Percentiles rank a stretch among this genome's conserved stretches.
Evolutionary conservation across 1,140 invertebrate species (phyloP).

Genomic region (Drosophila lini): DNA sequence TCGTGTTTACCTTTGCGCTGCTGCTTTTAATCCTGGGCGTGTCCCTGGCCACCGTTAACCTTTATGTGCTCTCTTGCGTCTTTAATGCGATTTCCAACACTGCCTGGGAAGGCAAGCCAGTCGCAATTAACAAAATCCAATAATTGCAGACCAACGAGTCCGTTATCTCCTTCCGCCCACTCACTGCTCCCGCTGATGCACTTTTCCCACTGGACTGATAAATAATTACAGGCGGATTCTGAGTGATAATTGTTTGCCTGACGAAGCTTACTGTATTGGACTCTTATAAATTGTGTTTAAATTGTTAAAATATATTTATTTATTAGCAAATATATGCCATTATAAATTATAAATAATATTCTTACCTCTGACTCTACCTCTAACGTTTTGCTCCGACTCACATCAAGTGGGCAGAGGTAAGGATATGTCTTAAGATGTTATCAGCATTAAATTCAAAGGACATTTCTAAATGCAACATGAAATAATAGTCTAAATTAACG

Average conservation of each 20-base stretch:
- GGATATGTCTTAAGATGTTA: too few relatives aligned
- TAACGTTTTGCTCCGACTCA: too few relatives aligned
- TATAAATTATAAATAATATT: too few relatives aligned
- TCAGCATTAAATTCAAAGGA: too few relatives aligned
- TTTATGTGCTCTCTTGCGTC: constrained; percentile 47
- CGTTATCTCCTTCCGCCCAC: constrained; percentile 3
- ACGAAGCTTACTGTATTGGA: neutral
- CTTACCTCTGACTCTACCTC: too few relatives aligned
- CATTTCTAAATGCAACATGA: too few relatives aligned
- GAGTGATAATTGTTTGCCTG: neutral
- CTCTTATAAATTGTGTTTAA: neutral
- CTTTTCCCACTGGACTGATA: constrained; percentile 32
- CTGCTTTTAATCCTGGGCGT: constrained; percentile 43
- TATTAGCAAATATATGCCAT: too few relatives aligned
- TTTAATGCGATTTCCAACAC: constrained; percentile 55
- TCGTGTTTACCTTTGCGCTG: constrained; percentile 59
- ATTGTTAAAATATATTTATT: neutral
- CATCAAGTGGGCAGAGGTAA: too few relatives aligned
- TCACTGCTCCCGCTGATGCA: constrained; percentile 3
- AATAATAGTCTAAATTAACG: too few relatives aligned
- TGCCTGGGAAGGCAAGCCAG: constrained; percentile 6
- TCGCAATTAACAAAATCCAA: constrained; percentile 74
- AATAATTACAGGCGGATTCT: constrained; percentile 11
- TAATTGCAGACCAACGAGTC: constrained; percentile 45
- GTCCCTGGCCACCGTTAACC: constrained; percentile 54